Base-by-base conservation (phyloP, 2,113 vertebrate genomes). In the Phrynosoma blainvillii region DNA sequence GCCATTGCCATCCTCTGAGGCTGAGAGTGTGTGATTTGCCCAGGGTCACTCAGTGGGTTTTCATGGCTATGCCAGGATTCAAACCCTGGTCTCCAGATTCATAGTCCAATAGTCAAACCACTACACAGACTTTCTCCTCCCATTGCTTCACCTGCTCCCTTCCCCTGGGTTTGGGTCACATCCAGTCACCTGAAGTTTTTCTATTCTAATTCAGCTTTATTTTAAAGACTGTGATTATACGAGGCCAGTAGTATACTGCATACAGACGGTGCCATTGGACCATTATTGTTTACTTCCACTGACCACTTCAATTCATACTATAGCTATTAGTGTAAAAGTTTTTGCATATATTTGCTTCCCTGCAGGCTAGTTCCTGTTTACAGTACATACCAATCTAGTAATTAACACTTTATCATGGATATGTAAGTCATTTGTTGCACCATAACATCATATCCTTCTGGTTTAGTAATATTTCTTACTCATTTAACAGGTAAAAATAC, bases 311-410 rank as follows among this genome's bases (percentile, higher is more conserved):
- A 40, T 84, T 84, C 73, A 36, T 62, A 59, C 9, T 12, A 23
- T 36, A 32, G 21, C 47, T 21, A 84, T 59, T 84, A 36, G 10
- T 16, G 54, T 52, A 84, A 75, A 74, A 84, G 71, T 52, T 62
- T 75, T 75, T 75, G 65, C 42, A 30, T 40, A 83, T 83, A 83
- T 42, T 70, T 59, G 52, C 32, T 84, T 75, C 83, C 54, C 54
- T 62, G 27, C 21, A 75, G 30, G 13, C 54, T 36, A 27, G 54
- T 75, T 36, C 27, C n/a, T 62, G 32, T 75, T 84, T 75, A 84
- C 52, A 75, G 75, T 75, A 84, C 73, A 76, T 75, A 84, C 40
- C 52, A 59, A n/a, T 84, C 82, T 75, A 75, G 83, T 40, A 84
- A 84, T 85, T 85, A 85, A 73, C 84, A 76, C 23, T 76, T 75